phyloP scores from a whole-genome alignment of 1,140 invertebrate genomes.

The Hyles euphorbiae region DNA sequence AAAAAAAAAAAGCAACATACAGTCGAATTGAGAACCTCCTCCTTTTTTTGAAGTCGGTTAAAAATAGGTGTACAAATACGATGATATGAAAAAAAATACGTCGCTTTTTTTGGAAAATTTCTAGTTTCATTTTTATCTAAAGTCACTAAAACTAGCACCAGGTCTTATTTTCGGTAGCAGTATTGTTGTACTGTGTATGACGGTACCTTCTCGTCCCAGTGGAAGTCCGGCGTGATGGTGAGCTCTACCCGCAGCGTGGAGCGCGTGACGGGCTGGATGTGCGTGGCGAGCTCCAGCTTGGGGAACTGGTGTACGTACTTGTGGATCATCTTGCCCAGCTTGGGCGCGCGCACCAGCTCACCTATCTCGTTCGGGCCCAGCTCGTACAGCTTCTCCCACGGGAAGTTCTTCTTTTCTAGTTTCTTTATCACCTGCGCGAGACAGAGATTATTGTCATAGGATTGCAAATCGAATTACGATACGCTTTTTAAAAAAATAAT shows the following conservation, averaged over 20 bases:
- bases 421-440: conserved; percentile 87
- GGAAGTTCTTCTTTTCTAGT: conserved; percentile 98
- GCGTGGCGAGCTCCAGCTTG: conserved; percentile 94
- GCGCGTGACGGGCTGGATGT: conserved; percentile 98
- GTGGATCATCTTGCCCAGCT: conserved; percentile 97
- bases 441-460: neutral
- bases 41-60: too few species aligned
- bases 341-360: conserved; percentile 96
- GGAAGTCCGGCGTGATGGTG: conserved; percentile 99
- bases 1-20: too few species aligned
- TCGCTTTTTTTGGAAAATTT: too few species aligned
- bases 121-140: too few species aligned
- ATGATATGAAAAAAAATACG: too few species aligned
- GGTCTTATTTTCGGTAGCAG: too few species aligned
- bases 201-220: conserved; percentile 97
- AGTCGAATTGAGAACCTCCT: too few species aligned
- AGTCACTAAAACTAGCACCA: too few species aligned
- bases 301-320: conserved; percentile 99
- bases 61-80: too few species aligned
- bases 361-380: conserved; percentile 98
- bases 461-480: neutral
- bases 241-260: conserved; percentile 96
- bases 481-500: neutral
- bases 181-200: too few species aligned
- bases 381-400: conserved; percentile 96